These are phyloP conservation scores for Cepphus grylle DNA, from an alignment of 2,113 vertebrate species.

Conservation along the genomic window DNA sequence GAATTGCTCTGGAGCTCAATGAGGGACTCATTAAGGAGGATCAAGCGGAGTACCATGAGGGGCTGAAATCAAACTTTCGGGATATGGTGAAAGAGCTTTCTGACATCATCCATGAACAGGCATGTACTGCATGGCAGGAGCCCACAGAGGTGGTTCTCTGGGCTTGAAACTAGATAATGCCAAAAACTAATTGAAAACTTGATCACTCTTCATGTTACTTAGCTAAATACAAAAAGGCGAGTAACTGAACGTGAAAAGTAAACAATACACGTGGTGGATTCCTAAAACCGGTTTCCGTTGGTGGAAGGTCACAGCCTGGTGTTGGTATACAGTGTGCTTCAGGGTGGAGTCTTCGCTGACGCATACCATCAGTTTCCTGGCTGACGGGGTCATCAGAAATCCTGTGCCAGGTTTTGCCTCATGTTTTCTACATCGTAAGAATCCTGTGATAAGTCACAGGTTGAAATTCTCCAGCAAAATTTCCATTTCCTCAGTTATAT, in stretches of 20 bases:
- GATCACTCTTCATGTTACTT: background rate
- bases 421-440: background rate
- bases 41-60: conserved; percentile 95
- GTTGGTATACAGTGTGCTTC: background rate
- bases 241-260: background rate
- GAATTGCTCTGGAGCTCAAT: conserved; percentile 92
- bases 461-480: background rate
- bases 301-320: background rate
- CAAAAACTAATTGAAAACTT: background rate
- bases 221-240: background rate
- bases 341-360: background rate
- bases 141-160: background rate
- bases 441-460: background rate
- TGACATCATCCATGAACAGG: conserved; percentile 96
- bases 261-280: background rate
- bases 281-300: background rate
- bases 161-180: background rate
- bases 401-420: background rate
- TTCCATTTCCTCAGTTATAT: background rate
- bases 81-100: conserved; percentile 97
- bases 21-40: conserved; percentile 96
- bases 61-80: conserved; percentile 92
- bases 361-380: background rate
- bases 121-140: conserved; percentile 17
- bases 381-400: background rate